These are phyloP conservation scores for Dissostichus mawsoni DNA, from an alignment of 2,113 vertebrate species.

Conservation along the genomic window DNA sequence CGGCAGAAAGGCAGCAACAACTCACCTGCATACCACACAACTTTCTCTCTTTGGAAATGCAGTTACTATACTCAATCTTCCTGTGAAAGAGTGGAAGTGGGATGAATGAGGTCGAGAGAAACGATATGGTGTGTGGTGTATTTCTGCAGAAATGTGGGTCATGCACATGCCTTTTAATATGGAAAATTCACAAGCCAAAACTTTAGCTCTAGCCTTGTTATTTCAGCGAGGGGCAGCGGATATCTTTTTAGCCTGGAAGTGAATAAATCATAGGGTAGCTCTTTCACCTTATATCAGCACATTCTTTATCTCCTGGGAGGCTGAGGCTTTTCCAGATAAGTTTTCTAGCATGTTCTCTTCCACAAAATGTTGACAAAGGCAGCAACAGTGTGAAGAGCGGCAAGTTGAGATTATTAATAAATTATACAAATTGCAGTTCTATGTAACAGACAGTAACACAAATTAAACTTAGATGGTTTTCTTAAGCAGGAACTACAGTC, in stretches of 20 bases:
- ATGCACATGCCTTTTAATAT: not conserved
- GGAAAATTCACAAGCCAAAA: constrained; percentile 14
- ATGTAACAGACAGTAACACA: constrained; percentile 21
- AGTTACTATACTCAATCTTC: not conserved
- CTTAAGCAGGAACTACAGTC: not conserved
- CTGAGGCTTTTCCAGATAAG: constrained; percentile 14
- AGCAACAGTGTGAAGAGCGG: not conserved
- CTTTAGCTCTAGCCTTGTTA: constrained; percentile 24
- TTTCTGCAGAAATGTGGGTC: constrained; percentile 46
- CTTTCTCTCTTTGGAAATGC: not conserved
- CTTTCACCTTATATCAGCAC: constrained; percentile 42
- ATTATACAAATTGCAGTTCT: constrained; percentile 12
- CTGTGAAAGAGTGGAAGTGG: constrained; percentile 1
- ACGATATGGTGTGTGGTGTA: not conserved
- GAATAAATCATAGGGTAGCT: constrained; percentile 31
- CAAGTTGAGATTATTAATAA: constrained; percentile 35
- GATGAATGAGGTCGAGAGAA: constrained; percentile 5
- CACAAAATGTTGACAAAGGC: constrained; percentile 9
- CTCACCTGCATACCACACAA: not conserved
- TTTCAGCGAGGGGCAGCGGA: constrained; percentile 20
- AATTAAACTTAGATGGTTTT: not conserved
- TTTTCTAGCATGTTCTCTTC: not conserved
- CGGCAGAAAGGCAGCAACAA: constrained; percentile 1
- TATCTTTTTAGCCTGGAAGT: constrained; percentile 18
- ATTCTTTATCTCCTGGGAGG: constrained; percentile 28